These are phyloP conservation scores for Pyrocoelia pectoralis DNA, from an alignment of 2,888 invertebrate species.

Conservation along the genomic window DNA sequence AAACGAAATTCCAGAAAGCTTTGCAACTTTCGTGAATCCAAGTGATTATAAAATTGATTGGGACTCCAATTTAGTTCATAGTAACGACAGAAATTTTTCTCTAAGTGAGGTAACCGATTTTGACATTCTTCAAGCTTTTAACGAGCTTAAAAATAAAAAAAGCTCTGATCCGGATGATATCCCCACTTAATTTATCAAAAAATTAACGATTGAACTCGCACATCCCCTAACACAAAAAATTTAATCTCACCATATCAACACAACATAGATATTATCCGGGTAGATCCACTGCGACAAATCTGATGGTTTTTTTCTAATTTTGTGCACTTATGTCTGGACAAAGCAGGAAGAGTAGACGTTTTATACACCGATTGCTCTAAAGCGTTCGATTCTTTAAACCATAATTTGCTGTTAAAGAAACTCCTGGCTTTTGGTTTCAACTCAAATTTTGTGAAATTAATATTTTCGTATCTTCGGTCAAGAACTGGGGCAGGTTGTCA, in stretches of 20 bases:
- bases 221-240: not conserved
- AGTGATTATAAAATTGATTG: too few species aligned
- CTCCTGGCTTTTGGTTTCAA: too few species aligned
- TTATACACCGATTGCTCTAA: not conserved
- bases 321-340: not conserved
- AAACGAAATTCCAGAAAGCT: too few species aligned
- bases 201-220: not conserved
- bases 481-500: not conserved
- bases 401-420: too few species aligned
- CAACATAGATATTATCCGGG: not conserved
- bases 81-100: not conserved
- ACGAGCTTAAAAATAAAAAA: not conserved
- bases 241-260: not conserved
- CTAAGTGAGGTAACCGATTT: slow-evolving; percentile 2
- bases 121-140: not conserved
- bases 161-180: slow-evolving; percentile 2
- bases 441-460: too few species aligned
- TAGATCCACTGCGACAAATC: too few species aligned
- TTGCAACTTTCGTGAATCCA: too few species aligned
- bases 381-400: too few species aligned
- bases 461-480: not conserved
- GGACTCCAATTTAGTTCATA: not conserved
- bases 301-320: not conserved
- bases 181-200: too few species aligned
- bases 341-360: too few species aligned